phyloP scores from a whole-genome alignment of 1,140 invertebrate species.

The Drosophila busckii region DNA sequence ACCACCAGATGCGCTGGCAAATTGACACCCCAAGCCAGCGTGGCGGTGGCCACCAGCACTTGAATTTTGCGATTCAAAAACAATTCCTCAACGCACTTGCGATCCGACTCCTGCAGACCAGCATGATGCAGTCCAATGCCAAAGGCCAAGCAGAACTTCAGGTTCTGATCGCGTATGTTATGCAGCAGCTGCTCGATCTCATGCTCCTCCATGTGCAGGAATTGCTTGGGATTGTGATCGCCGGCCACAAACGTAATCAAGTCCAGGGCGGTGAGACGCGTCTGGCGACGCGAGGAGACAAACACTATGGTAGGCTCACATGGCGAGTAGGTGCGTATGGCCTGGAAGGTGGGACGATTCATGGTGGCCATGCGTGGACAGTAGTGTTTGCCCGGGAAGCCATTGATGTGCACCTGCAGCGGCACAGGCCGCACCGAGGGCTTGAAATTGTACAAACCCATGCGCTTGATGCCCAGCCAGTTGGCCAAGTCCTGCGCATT shows the following conservation, averaged over 20 bases:
- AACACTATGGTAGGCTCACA: conserved; percentile 95
- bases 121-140: conserved; percentile 99
- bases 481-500: conserved; percentile 98
- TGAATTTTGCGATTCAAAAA: conserved; percentile 99
- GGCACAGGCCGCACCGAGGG: conserved; percentile 98
- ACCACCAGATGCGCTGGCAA: conserved; percentile 90
- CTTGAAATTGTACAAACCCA: conserved; percentile 98
- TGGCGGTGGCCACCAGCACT: conserved; percentile 97
- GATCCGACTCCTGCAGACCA: conserved; percentile 93
- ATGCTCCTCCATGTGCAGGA: conserved; percentile 92
- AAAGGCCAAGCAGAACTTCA: conserved; percentile 96
- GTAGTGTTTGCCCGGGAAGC: conserved; percentile 95
- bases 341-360: conserved; percentile 99
- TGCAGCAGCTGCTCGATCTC: conserved; percentile 89
- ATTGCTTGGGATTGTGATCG: conserved; percentile 96
- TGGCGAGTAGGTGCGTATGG: conserved; percentile 95
- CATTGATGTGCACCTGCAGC: conserved; percentile 94
- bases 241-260: conserved; percentile 95
- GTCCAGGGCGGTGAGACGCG: conserved; percentile 96
- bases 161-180: conserved; percentile 92
- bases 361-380: conserved; percentile 99
- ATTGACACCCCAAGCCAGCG: conserved; percentile 99
- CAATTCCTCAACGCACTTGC: conserved; percentile 94
- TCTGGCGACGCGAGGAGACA: conserved; percentile 98
- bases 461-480: conserved; percentile 94